Percentiles rank a stretch among this genome's conserved stretches.
These are phyloP conservation scores for Paratrypauchen microcephalus DNA, from an alignment of 2,797 vertebrate genomes.

Conservation along the genomic window DNA sequence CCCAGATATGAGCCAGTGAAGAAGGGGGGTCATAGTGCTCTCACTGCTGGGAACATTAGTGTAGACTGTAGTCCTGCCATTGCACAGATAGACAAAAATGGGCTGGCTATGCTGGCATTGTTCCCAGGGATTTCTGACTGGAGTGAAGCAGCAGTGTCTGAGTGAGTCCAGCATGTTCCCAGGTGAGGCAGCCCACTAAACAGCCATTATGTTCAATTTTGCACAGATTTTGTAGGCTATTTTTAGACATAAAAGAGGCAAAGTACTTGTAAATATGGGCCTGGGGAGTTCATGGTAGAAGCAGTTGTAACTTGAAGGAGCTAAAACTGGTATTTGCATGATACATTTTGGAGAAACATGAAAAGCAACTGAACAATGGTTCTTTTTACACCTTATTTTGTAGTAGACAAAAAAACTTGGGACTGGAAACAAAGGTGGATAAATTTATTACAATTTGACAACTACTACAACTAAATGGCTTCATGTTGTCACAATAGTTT, in stretches of 20 bases:
- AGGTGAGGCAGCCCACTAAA: slow-evolving; percentile 51
- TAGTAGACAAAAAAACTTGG: no score
- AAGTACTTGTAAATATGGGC: slow-evolving; percentile 6
- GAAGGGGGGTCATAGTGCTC: slow-evolving; percentile 46
- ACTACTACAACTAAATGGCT: not conserved
- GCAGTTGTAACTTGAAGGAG: not conserved
- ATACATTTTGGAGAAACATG: not conserved
- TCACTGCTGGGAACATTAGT: slow-evolving; percentile 56
- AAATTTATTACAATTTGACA: not conserved
- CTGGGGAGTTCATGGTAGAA: not conserved
- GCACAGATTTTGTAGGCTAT: slow-evolving; percentile 40
- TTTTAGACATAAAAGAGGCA: slow-evolving; percentile 20
- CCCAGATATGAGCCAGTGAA: slow-evolving; percentile 60
- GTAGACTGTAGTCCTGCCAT: slow-evolving; percentile 56
- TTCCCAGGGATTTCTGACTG: slow-evolving; percentile 64
- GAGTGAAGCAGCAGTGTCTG: slow-evolving; percentile 48
- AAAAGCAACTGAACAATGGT: not conserved
- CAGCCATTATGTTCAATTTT: slow-evolving; percentile 28
- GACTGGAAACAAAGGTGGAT: not conserved
- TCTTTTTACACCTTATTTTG: not conserved
- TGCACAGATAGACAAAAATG: slow-evolving; percentile 64
- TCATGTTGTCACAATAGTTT: not conserved
- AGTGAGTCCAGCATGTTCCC: slow-evolving; percentile 49
- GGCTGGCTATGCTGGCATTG: slow-evolving; percentile 58
- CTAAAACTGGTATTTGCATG: not conserved